These are phyloP conservation scores for Enteromius unitaeniatus DNA, from an alignment of 2,797 vertebrate species.

Conservation along the genomic window DNA sequence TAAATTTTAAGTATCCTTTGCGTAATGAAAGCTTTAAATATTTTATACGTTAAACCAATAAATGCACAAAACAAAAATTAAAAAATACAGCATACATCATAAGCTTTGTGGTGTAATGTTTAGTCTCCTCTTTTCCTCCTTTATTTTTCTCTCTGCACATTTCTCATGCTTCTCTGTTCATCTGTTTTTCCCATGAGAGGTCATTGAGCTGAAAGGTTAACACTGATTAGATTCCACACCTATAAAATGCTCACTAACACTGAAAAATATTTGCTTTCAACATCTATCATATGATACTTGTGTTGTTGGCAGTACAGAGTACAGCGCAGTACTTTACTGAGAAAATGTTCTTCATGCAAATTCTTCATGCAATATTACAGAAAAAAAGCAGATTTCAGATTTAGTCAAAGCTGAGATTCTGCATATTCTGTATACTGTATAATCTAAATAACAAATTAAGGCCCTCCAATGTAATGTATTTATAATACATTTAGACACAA, in stretches of 20 bases:
- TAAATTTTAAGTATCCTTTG: neutral
- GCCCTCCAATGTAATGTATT: neutral
- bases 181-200: slow-evolving; percentile 57
- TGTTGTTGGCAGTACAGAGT: slow-evolving; percentile 22
- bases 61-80: neutral
- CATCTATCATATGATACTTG: slow-evolving; percentile 53
- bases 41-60: neutral
- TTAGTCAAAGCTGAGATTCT: neutral
- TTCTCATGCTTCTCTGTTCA: slow-evolving; percentile 16
- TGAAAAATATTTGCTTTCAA: slow-evolving; percentile 75
- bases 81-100: too few relatives aligned
- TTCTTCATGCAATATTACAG: neutral
- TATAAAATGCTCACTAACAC: slow-evolving; percentile 69
- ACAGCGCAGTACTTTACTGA: neutral
- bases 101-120: slow-evolving; percentile 8
- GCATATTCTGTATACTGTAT: neutral
- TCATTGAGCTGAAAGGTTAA: slow-evolving; percentile 63
- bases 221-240: slow-evolving; percentile 69
- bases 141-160: neutral
- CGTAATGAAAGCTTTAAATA: neutral
- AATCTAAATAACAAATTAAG: neutral
- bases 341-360: neutral
- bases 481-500: neutral
- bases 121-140: neutral
- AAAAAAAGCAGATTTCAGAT: neutral